phyloP scores from a whole-genome alignment of 1,140 invertebrate species.

The Bombyx mori region DNA sequence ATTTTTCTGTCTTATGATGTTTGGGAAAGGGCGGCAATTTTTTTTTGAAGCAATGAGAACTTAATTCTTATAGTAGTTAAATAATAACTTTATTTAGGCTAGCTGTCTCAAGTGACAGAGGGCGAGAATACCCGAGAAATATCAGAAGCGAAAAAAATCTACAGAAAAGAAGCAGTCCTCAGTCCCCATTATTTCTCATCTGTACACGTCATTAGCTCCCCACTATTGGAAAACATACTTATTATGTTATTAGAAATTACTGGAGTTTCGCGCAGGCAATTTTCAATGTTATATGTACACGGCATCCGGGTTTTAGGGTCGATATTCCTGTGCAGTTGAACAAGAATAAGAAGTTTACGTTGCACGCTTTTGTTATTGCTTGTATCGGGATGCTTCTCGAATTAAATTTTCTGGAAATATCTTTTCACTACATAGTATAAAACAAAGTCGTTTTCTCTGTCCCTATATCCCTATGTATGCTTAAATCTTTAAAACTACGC shows the following conservation, averaged over 20 bases:
- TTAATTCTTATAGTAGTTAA: too few relatives aligned
- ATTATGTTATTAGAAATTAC: constrained; percentile 35
- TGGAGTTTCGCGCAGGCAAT: constrained; percentile 8
- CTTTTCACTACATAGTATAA: too few relatives aligned
- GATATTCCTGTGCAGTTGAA: constrained; percentile 6
- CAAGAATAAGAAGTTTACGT: constrained; percentile 12
- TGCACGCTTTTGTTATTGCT: constrained; percentile 19
- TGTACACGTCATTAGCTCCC: constrained; percentile 17
- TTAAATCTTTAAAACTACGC: too few relatives aligned
- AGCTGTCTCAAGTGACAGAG: too few relatives aligned
- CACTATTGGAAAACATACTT: constrained; percentile 19
- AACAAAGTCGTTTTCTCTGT: too few relatives aligned
- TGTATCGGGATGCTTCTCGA: constrained; percentile 3
- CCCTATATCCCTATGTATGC: too few relatives aligned
- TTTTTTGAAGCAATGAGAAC: too few relatives aligned
- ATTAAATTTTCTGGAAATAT: constrained; percentile 5
- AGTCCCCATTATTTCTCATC: constrained; percentile 19
- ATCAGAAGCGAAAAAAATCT: too few relatives aligned
- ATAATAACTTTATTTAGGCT: too few relatives aligned
- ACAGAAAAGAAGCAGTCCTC: neutral
- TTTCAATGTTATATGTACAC: constrained; percentile 8
- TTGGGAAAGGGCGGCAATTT: too few relatives aligned
- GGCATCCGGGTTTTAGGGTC: neutral
- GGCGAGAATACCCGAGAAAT: too few relatives aligned
- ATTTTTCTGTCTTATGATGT: too few relatives aligned